A percentile compares a stretch with the other conserved stretches of the same genome.
phyloP scores from a whole-genome alignment of 2,888 invertebrate genomes.

The Andrena praecox region DNA sequence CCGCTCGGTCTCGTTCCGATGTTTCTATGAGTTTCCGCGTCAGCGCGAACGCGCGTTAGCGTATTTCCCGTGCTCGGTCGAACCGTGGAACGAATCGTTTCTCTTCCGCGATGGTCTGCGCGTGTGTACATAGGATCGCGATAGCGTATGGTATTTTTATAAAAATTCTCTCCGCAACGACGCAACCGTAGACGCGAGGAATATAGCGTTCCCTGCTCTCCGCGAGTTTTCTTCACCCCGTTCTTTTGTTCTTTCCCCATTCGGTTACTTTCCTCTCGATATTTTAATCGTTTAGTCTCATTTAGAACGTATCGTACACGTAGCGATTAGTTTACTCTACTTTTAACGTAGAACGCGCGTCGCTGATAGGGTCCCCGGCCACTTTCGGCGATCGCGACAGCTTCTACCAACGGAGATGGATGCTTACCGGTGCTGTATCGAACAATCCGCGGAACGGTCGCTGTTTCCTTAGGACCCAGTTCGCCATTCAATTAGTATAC shows the following conservation, averaged over 20 bases:
- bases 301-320: conserved; percentile 30
- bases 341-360: conserved; percentile 25
- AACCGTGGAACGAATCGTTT: conserved; percentile 31
- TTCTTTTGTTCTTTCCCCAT: neutral
- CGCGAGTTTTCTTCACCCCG: conserved; percentile 21
- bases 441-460: conserved; percentile 60
- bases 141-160: conserved; percentile 69
- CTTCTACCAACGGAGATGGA: conserved; percentile 55
- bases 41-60: neutral
- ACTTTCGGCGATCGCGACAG: conserved; percentile 18
- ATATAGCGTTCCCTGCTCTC: conserved; percentile 26
- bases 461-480: conserved; percentile 57
- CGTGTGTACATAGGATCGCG: conserved; percentile 63
- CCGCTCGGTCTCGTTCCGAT: conserved; percentile 10
- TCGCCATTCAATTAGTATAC: conserved; percentile 58
- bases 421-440: conserved; percentile 66
- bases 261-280: neutral
- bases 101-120: conserved; percentile 48
- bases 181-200: conserved; percentile 42
- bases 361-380: neutral
- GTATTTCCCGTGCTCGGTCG: conserved; percentile 18
- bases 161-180: conserved; percentile 55
- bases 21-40: conserved; percentile 17
- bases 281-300: conserved; percentile 24
- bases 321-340: conserved; percentile 42